Evolutionary conservation across 2,888 invertebrate genomes (phyloP).

Genomic region (Uropetala carovei): DNA sequence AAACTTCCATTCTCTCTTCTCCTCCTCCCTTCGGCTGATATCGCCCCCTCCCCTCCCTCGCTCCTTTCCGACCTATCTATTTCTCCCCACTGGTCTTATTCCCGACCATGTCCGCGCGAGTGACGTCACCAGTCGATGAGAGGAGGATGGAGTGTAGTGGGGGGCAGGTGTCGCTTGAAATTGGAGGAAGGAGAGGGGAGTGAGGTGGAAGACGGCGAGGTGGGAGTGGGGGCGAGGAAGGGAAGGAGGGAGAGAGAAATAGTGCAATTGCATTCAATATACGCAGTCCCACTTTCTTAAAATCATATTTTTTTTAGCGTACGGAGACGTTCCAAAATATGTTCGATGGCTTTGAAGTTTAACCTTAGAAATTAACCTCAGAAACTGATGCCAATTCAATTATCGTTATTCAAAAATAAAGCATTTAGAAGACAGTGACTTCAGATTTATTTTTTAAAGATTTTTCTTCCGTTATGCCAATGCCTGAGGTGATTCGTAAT

Average conservation of each 20-base stretch:
- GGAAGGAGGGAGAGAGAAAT: background rate
- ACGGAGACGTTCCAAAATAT: too few species aligned
- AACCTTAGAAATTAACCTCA: too few species aligned
- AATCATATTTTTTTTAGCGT: background rate
- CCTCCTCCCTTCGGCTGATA: background rate
- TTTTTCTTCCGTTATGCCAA: too few species aligned
- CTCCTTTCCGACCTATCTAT: background rate
- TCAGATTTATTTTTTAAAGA: too few species aligned
- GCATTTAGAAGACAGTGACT: too few species aligned
- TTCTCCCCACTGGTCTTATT: background rate
- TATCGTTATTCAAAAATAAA: too few species aligned
- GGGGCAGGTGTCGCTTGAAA: background rate
- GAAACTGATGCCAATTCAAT: too few species aligned
- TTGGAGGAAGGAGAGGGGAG: background rate
- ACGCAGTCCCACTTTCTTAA: background rate
- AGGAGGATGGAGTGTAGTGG: background rate
- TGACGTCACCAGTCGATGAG: slow-evolving; percentile 10
- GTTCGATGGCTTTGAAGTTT: too few species aligned
- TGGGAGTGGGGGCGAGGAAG: background rate
- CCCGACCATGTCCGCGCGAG: background rate
- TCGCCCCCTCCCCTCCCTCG: background rate
- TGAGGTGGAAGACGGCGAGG: too few species aligned
- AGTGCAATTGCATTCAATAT: background rate
- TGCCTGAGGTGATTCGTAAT: too few species aligned
- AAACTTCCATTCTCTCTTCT: background rate